A percentile compares a stretch with the other conserved stretches of the same genome.
Evolutionary conservation across 2,113 vertebrate genomes (phyloP).

Genomic region (Chauna torquata): DNA sequence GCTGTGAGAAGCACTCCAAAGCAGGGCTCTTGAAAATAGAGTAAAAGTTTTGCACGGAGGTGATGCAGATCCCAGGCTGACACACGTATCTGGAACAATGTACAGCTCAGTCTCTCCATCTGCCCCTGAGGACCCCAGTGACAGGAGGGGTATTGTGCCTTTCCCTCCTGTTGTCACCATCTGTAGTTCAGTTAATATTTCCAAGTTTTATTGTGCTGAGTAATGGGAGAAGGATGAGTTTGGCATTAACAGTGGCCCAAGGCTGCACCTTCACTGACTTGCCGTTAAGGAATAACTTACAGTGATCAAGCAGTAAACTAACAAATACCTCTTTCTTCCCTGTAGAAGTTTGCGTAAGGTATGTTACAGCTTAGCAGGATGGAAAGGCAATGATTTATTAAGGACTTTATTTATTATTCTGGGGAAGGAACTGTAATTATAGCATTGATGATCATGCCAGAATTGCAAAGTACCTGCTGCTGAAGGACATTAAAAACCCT

Average conservation of each 20-base stretch:
- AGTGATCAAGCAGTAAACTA: neutral
- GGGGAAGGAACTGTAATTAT: slow-evolving; percentile 23
- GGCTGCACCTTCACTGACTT: slow-evolving; percentile 15
- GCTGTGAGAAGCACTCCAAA: neutral
- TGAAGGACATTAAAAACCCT: slow-evolving; percentile 25
- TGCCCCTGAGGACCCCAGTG: neutral
- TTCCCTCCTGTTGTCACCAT: neutral
- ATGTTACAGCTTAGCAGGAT: neutral
- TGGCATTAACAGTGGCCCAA: slow-evolving; percentile 4
- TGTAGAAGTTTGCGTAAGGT: neutral
- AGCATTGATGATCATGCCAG: slow-evolving; percentile 16
- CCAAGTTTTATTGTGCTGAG: neutral
- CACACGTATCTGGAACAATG: accelerated
- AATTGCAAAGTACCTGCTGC: slow-evolving; percentile 10
- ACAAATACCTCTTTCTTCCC: neutral
- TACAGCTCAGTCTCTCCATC: neutral
- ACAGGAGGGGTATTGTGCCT: neutral
- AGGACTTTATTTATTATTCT: slow-evolving; percentile 26
- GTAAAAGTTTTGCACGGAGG: neutral
- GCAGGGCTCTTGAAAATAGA: neutral
- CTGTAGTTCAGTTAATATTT: neutral
- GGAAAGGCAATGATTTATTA: slow-evolving; percentile 41
- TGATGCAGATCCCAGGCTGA: neutral
- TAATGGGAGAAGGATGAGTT: slow-evolving; percentile 4
- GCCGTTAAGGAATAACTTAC: neutral